Evolutionary conservation across 2,113 vertebrate species (phyloP), one percentile per base, ranked within the genome.

Genomic region (Pangasianodon hypophthalmus): DNA sequence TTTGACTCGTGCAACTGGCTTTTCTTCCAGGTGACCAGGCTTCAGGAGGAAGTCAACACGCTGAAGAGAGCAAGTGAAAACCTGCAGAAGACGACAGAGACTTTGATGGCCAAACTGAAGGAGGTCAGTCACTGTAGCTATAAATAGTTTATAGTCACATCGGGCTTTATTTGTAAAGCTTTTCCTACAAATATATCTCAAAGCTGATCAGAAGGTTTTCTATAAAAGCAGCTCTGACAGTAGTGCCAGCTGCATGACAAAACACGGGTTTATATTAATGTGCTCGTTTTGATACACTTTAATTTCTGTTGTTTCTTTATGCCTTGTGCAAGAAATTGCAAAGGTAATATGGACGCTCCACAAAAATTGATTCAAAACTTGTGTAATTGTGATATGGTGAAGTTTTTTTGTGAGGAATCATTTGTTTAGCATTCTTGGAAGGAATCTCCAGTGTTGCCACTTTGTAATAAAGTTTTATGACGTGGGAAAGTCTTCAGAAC

Each of bases 101-200:
- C 98, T 56, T 95, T 98, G 85, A 92, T 99, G 95, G 96, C 90
- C 91, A 99, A 98, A 95, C 93, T 98, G 46, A 99, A 98, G 93
- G 97, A 98, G 97, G 98, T 98, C 86, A 0, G 88, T 81, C 16
- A 21, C 9, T 54, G 60, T 89, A 37, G 26, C 48, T 50, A 7
- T 62, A 41, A 50, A 50, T 14, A 11, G 77, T 9, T 64, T 67
- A 37, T 81, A 0, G 16, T 62, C 44, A 32, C 48, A 6, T 6
- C 11, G 1, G 48, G 3, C 24, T 79, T 73, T 41, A 37, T 46
- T 79, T 4, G 19, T n/a, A 2, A 52, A 29, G 19, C 19, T 19
- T 54, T 7, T 18, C 6, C 44, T 10, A 26, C 37, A 81, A 54
- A 29, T 54, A 52, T 54, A 81, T 81, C 26, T 81, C 14, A 50